phyloP scores from a whole-genome alignment of 64 coral and sea anemone species.

The Cladopsammia gracilis region DNA sequence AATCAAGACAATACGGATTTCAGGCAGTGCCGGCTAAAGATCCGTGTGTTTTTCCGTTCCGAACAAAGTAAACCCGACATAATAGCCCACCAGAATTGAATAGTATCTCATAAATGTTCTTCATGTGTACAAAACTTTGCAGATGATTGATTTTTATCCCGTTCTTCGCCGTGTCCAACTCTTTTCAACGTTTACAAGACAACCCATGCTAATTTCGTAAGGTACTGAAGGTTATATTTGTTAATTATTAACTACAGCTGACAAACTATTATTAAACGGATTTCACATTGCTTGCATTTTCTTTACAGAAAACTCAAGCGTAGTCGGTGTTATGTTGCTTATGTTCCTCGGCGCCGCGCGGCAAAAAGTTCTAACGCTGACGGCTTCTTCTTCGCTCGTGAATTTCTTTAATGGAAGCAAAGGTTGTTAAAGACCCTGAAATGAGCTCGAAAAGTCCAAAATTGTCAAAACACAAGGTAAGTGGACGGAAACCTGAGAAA shows the following conservation, averaged over 20 bases:
- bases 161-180: too few relatives aligned
- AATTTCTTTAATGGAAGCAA: neutral
- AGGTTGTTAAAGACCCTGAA: neutral
- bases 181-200: too few relatives aligned
- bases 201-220: neutral
- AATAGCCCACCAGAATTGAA: too few relatives aligned
- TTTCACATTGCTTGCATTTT: constrained; percentile 35
- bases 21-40: neutral
- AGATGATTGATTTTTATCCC: too few relatives aligned
- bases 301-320: neutral
- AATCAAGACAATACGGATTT: neutral
- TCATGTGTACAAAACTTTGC: too few relatives aligned
- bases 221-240: neutral
- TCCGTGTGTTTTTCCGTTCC: neutral
- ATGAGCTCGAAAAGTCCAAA: constrained; percentile 12
- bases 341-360: neutral
- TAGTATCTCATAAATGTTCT: too few relatives aligned
- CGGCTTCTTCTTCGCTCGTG: neutral
- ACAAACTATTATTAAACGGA: neutral
- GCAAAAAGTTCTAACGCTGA: too few relatives aligned
- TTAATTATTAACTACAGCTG: constrained; percentile 23
- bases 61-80: neutral
- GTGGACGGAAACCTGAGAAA: neutral
- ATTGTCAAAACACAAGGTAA: constrained; percentile 11
- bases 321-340: neutral